phyloP scores from a whole-genome alignment of 2,113 vertebrate species.

The Larimichthys crocea region DNA sequence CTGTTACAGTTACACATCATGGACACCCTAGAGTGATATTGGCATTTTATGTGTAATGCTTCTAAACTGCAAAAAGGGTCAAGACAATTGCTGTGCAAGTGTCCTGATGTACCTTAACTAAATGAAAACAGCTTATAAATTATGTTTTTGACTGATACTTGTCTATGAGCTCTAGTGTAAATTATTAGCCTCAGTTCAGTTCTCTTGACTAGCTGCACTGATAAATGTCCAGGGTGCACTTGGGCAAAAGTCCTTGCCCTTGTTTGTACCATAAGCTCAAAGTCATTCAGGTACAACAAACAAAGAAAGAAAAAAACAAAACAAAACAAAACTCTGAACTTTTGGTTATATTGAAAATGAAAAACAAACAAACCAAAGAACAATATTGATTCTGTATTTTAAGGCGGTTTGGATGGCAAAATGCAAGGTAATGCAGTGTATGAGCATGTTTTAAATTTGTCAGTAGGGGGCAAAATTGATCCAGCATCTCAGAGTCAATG shows the following conservation, averaged over 20 bases:
- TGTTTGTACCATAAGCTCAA: slow-evolving; percentile 31
- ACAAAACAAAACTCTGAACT: not conserved
- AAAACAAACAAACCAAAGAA: not conserved
- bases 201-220: slow-evolving; percentile 4
- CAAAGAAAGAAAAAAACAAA: not conserved
- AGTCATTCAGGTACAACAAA: slow-evolving; percentile 20
- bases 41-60: not conserved
- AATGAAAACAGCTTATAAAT: not conserved
- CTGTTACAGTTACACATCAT: slow-evolving; percentile 16
- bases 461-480: slow-evolving; percentile 80
- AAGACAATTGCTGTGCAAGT: not conserved
- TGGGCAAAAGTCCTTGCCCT: not conserved
- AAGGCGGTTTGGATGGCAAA: slow-evolving; percentile 12
- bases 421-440: slow-evolving; percentile 10
- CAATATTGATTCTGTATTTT: slow-evolving; percentile 20
- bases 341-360: slow-evolving; percentile 3
- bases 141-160: not conserved
- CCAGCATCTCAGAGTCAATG: slow-evolving; percentile 58
- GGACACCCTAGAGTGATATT: slow-evolving; percentile 8
- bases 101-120: not conserved
- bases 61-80: not conserved
- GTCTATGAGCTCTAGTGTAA: not conserved
- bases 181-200: not conserved
- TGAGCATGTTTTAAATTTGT: slow-evolving; percentile 52
- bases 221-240: slow-evolving; percentile 19